A percentile compares a stretch with the other conserved stretches of the same genome.
phyloP scores from a whole-genome alignment of 2,797 vertebrate species.

The Iguana delicatissima region DNA sequence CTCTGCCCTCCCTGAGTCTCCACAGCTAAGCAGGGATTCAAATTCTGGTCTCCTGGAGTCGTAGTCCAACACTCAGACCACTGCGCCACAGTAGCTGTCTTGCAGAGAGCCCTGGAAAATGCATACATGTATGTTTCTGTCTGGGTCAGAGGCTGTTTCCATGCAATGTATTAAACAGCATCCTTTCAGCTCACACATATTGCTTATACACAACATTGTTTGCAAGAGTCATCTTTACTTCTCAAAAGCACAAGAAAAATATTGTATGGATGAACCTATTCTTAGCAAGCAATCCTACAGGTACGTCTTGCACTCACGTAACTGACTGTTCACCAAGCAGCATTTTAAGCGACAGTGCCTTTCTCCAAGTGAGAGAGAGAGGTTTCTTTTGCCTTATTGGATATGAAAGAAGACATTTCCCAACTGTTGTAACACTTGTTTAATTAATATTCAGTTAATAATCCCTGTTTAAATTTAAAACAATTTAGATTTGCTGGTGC shows the following conservation, averaged over 20 bases:
- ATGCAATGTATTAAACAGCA: background rate
- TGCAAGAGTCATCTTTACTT: background rate
- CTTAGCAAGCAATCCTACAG: background rate
- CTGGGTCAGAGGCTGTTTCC: background rate
- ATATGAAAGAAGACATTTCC: slow-evolving; percentile 57
- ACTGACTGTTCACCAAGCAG: background rate
- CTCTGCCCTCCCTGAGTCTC: no score
- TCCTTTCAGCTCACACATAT: background rate
- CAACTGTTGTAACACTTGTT: slow-evolving; percentile 63
- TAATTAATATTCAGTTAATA: slow-evolving; percentile 77
- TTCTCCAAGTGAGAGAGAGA: background rate
- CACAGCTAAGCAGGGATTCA: no score
- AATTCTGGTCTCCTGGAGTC: no score
- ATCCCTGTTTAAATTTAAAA: slow-evolving; percentile 68
- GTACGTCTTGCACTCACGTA: background rate
- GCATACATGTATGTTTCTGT: background rate
- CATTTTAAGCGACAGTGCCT: background rate
- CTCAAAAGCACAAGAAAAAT: background rate
- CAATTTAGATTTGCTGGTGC: slow-evolving; percentile 69
- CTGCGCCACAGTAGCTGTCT: no score
- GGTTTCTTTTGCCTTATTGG: slow-evolving; percentile 44
- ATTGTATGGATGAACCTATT: background rate
- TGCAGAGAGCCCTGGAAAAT: background rate
- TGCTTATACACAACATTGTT: background rate
- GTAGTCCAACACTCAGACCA: no score